Percentiles rank a stretch among this genome's conserved stretches.
Evolutionary conservation across 2,797 vertebrate genomes (phyloP).

Genomic region (Thunnus albacares): DNA sequence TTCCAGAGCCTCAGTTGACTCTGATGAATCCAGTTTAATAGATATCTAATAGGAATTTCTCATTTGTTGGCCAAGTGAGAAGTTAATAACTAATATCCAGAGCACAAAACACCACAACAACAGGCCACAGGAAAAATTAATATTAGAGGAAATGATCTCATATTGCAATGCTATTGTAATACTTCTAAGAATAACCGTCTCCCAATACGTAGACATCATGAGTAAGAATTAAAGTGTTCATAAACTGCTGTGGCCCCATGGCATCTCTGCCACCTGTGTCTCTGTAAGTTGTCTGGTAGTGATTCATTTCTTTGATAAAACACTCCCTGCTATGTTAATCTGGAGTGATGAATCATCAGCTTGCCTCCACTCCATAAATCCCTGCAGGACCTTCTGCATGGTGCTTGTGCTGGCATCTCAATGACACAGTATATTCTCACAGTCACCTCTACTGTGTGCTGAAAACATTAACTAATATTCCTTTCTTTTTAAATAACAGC

Average conservation of each 20-base stretch:
- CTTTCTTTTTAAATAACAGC: no score
- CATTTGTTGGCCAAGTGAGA: no score
- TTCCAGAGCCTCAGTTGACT: no score
- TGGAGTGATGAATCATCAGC: conserved; percentile 54
- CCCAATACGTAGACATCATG: conserved; percentile 33
- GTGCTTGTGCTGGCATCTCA: conserved; percentile 35
- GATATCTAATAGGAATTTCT: no score
- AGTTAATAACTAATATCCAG: no score
- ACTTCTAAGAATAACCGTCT: conserved; percentile 26
- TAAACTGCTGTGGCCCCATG: conserved; percentile 21
- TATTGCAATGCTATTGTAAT: no score
- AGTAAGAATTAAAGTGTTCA: conserved; percentile 10
- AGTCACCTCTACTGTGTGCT: background rate
- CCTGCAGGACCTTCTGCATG: conserved; percentile 35
- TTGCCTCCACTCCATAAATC: conserved; percentile 43
- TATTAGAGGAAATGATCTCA: no score
- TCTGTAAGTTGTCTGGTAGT: conserved; percentile 42
- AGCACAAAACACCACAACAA: no score
- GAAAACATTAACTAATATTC: conserved; percentile 1
- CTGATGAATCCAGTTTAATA: no score
- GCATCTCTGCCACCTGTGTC: conserved; percentile 54
- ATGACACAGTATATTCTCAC: conserved; percentile 32
- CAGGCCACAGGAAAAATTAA: no score
- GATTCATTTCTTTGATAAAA: conserved; percentile 64
- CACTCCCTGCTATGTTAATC: conserved; percentile 51